A percentile compares a stretch with the other conserved stretches of the same genome.
These are phyloP conservation scores for Tipula lateralis DNA, from an alignment of 2,888 invertebrate species.

Conservation along the genomic window DNA sequence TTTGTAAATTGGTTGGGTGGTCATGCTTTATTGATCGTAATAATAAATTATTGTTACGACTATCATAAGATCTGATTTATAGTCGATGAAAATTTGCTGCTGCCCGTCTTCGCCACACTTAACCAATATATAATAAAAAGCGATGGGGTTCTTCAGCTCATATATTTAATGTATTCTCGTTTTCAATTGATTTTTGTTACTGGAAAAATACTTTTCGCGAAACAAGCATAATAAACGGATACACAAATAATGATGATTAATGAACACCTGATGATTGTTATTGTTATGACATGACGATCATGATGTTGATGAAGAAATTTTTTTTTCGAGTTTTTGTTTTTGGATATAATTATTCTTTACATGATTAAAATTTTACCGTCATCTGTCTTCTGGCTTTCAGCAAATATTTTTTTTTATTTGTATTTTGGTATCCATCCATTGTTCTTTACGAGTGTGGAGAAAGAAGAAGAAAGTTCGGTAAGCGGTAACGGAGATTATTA, in stretches of 20 bases:
- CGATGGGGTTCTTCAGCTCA: background rate
- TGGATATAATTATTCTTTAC: slow-evolving; percentile 11
- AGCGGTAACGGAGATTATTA: slow-evolving; percentile 3
- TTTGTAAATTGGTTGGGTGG: background rate
- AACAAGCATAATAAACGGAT: background rate
- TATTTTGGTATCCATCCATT: background rate
- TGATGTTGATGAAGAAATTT: slow-evolving; percentile 9
- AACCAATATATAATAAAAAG: background rate
- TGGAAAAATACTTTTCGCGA: background rate
- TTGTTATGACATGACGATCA: slow-evolving; percentile 2
- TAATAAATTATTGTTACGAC: no score
- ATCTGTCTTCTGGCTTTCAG: slow-evolving; percentile 6
- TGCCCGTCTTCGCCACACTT: no score
- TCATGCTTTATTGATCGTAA: background rate
- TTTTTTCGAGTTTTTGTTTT: background rate
- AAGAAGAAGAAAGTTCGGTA: slow-evolving; percentile 24
- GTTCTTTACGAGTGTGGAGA: background rate
- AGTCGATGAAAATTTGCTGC: no score
- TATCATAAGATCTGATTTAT: no score
- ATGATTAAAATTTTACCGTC: slow-evolving; percentile 15
- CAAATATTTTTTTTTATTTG: background rate
- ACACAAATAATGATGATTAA: background rate
- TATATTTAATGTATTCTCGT: background rate
- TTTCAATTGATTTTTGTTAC: background rate
- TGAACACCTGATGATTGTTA: slow-evolving; percentile 19